Conservation (phyloP, 2,113 vertebrate species). For the Thomomys bottae region DNA sequence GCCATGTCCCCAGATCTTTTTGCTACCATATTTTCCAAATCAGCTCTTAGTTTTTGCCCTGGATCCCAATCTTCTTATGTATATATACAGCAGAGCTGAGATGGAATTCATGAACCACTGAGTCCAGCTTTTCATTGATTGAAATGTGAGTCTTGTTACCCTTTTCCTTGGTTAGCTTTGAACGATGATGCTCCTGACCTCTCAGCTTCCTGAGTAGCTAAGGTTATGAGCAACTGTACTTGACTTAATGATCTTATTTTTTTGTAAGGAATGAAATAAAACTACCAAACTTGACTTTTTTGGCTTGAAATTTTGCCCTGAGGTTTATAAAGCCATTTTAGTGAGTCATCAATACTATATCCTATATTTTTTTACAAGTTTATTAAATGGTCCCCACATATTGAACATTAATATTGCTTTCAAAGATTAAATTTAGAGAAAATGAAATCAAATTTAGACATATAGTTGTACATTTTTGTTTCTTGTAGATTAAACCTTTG, state of each 20-base stretch:
- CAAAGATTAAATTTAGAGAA: conserved; percentile 23
- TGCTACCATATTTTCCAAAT: no score
- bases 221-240: no score
- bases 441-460: not conserved
- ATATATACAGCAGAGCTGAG: no score
- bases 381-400: not conserved
- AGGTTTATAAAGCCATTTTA: not conserved
- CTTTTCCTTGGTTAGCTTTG: no score
- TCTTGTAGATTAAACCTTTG: not conserved
- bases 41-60: no score
- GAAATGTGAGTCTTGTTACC: no score
- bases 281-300: not conserved
- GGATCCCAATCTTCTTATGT: no score
- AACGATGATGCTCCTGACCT: no score
- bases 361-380: not conserved
- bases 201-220: no score
- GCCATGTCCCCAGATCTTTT: no score
- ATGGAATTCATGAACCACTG: no score
- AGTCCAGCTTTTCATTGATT: no score
- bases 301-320: not conserved
- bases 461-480: conserved; percentile 29
- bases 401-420: conserved; percentile 7
- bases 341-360: not conserved
- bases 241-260: not conserved
- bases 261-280: not conserved